Conservation (phyloP, 2,113 vertebrate genomes). For the Gymnobelideus leadbeateri region DNA sequence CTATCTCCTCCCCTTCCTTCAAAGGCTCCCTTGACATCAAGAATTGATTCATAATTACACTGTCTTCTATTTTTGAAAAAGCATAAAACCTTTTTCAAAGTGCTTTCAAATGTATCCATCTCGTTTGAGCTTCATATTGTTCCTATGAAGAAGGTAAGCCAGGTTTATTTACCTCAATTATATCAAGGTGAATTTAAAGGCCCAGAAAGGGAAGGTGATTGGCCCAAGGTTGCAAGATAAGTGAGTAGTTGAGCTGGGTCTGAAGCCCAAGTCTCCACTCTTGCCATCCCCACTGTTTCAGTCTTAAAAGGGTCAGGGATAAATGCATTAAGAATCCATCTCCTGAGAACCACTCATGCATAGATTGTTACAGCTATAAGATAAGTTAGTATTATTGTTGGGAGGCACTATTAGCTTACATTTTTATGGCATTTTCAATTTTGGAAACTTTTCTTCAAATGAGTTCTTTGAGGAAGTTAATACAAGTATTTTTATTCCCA, state of each 20-base stretch:
- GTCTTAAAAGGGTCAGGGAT: neutral
- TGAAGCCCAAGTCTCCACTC: neutral
- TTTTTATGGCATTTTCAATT: neutral
- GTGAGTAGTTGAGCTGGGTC: neutral
- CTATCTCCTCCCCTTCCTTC: neutral
- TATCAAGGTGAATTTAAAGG: neutral
- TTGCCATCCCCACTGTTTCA: neutral
- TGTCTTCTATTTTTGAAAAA: constrained; percentile 1
- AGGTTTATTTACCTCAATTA: neutral
- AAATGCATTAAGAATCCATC: neutral
- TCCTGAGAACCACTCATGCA: neutral
- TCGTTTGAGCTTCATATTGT: neutral
- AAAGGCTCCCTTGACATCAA: neutral
- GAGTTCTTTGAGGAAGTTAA: neutral
- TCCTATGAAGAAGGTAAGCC: neutral
- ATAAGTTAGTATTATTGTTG: neutral
- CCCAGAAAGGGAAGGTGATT: neutral
- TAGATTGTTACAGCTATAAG: neutral
- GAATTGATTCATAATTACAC: neutral
- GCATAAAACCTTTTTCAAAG: neutral
- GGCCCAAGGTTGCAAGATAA: neutral
- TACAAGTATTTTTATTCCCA: neutral
- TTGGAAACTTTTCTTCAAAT: neutral
- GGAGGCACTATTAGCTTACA: neutral
- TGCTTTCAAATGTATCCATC: neutral